Base-by-base conservation (phyloP, 2,888 invertebrate genomes). In the Caenorhabditis sp. region DNA sequence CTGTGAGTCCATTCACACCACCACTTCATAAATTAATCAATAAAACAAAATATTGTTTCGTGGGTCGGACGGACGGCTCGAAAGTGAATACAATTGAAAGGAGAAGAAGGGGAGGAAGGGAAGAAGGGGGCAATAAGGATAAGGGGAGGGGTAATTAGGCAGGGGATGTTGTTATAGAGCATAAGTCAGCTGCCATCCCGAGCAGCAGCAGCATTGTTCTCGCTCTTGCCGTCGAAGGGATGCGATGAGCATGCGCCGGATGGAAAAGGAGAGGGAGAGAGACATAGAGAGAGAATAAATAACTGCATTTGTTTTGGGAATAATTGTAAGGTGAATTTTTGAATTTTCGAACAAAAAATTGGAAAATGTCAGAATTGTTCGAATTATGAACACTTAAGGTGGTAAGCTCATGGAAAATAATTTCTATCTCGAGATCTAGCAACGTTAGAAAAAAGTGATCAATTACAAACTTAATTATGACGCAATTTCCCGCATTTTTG, bases 31-130 rank as follows among this genome's bases (percentile, higher is more conserved):
- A 76, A 76, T 76, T 76, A 76, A 76, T 76, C 76, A 76, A 76
- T 76, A 76, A 76, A 76, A 76, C 76, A 76, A 76, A 76, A 76
- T 76, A 76, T 76, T 76, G 76, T 76, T 61, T 76, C 61, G n/a
- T n/a, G n/a, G n/a, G n/a, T n/a, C n/a, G n/a, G n/a, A n/a, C n/a
- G n/a, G n/a, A n/a, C n/a, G n/a, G n/a, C n/a, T n/a, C n/a, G n/a
- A n/a, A 60, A 61, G 35, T 61, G 67, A 67, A 74, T 58, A 74
- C 65, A 74, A 74, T 67, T 67, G 76, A 76, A 56, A 37, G 37
- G 55, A 13, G 22, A 26, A 44, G 55, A 13, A 26, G 56, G 26
- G 22, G n/a, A n/a, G n/a, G 32, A 32, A 9, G 32, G 9, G 32
- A 9, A 32, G 5, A 32, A 6, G 32, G 5, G 4, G 32, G 32